Evolutionary conservation across 2,888 invertebrate genomes (phyloP), one percentile per base, ranked within the genome.

Genomic region (Sarcophaga carnaria): DNA sequence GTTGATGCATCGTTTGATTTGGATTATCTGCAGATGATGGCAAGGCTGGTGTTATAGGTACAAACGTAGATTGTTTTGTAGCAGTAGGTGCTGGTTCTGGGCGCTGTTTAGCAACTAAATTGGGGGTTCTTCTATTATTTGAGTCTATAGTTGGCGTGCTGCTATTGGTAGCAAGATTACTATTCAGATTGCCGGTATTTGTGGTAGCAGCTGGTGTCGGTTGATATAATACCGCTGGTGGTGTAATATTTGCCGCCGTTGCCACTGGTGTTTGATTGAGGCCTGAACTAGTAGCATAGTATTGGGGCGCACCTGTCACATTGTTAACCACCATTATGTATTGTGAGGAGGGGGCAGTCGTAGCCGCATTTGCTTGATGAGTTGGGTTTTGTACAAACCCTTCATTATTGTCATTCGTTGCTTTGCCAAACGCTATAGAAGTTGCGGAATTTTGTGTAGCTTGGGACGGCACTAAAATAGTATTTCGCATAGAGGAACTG

Each of bases 281-380:
- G 12, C 14, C 17, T 5, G 54, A 54, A 17, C 17, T 54, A 17
- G 80, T 76, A 25, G 84, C 66, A 66, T 80, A 84, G 17, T 84
- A 84, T 60, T 80, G 84, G 0, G 80, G 80, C 1, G 76, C 70
- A 14, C 64, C 74, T 3, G 37, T 66, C 63, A 81, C 80, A 74
- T 80, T 88, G 17, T 79, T 88, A 5, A 75, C 80, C 62, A 64
- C 47, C 85, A 80, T 83, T 54, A 84, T 86, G 37, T 82, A 87
- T 80, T 87, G 86, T 14, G 80, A 80, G 12, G 81, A 49, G 11
- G 67, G 70, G 12, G n/a, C 37, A 37, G 37, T 67, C 6, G 66
- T 11, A 27, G 75, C 83, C 20, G 81, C 10, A 59, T 71, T 20
- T 25, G 25, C 64, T 60, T 72, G 71, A 5, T 64, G 78, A 14